Evolutionary conservation across 2,113 vertebrate genomes (phyloP).

Genomic region (Percopsis transmontana): DNA sequence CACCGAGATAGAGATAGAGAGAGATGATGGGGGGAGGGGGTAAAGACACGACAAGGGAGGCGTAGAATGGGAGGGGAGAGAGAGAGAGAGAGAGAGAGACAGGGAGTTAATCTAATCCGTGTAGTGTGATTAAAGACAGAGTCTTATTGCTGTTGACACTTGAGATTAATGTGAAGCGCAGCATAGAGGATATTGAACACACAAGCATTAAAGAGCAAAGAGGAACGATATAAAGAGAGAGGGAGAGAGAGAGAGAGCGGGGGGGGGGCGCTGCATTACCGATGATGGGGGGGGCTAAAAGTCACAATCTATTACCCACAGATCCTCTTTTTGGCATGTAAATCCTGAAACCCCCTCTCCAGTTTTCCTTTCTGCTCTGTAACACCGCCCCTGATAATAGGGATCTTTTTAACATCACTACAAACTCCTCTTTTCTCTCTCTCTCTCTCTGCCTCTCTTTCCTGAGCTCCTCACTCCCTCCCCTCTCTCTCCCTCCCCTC

Average conservation of each 20-base stretch:
- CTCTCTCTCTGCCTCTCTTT: constrained; percentile 4
- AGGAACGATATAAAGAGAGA: background rate
- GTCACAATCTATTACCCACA: constrained; percentile 19
- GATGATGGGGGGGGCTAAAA: constrained; percentile 33
- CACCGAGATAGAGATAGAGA: constrained; percentile 12
- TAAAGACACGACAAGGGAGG: constrained; percentile 9
- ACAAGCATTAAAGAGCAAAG: constrained; percentile 11
- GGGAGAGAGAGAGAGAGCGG: background rate
- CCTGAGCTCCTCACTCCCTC: constrained; percentile 22
- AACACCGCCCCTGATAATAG: background rate
- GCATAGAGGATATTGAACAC: constrained; percentile 51
- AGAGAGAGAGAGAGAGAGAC: background rate
- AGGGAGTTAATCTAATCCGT: constrained; percentile 44
- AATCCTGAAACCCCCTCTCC: constrained; percentile 8
- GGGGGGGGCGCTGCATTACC: constrained; percentile 10
- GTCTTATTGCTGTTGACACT: constrained; percentile 54
- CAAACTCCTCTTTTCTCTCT: constrained; percentile 7
- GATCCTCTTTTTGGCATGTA: constrained; percentile 19
- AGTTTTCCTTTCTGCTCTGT: constrained; percentile 10
- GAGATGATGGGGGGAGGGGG: background rate
- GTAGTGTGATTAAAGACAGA: constrained; percentile 56
- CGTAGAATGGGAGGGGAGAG: constrained; percentile 2
- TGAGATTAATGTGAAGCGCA: constrained; percentile 52
- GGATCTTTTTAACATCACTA: constrained; percentile 1
- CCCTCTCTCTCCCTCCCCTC: background rate